Evolutionary conservation across 2,113 vertebrate genomes (phyloP).

Genomic region (Apteryx owenii): DNA sequence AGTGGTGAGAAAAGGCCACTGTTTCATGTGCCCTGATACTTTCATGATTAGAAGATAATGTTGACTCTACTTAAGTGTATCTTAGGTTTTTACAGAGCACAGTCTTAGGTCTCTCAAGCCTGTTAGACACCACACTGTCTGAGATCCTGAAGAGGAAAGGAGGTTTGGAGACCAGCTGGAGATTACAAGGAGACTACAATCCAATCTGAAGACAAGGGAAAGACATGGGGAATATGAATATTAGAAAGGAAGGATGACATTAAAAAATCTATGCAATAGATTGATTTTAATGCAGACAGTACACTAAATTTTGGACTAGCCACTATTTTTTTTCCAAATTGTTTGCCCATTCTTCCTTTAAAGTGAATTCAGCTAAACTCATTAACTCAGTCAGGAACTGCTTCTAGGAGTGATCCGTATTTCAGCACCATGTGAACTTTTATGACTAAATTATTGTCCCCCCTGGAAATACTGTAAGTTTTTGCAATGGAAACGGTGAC

Average conservation of each 20-base stretch:
- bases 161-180: neutral
- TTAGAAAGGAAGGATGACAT: neutral
- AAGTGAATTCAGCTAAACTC: neutral
- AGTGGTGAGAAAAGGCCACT: too few species aligned
- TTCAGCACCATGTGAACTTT: constrained; percentile 20
- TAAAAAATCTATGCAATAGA: neutral
- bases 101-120: neutral
- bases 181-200: neutral
- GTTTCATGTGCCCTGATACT: neutral
- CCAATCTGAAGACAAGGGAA: neutral
- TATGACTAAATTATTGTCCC: neutral
- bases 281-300: neutral
- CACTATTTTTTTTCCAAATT: neutral
- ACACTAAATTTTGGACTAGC: neutral
- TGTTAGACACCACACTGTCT: neutral
- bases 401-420: neutral
- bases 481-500: constrained; percentile 40
- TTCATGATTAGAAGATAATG: neutral
- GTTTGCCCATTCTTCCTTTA: neutral
- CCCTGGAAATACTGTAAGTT: neutral
- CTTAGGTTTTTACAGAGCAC: neutral
- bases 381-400: neutral
- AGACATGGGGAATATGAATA: neutral
- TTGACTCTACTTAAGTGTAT: neutral
- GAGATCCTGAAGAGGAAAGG: neutral